Evolutionary conservation across 2,113 vertebrate species (phyloP), one percentile per base, ranked within the genome.

Genomic region (Diglossa brunneiventris): DNA sequence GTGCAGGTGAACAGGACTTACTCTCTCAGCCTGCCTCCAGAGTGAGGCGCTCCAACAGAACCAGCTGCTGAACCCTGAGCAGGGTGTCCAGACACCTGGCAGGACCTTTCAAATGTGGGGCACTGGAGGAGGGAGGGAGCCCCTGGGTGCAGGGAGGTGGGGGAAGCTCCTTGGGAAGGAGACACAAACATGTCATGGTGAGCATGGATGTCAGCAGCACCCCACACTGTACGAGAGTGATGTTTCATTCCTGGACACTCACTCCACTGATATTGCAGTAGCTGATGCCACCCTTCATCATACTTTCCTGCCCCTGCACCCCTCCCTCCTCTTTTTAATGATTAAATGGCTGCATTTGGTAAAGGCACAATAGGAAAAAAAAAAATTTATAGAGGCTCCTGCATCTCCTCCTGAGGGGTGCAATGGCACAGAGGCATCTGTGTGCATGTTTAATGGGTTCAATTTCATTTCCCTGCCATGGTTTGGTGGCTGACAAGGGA

Each of bases 381-480:
- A 78, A 74, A 73, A 56, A 79, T 68, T 89, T 85, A 91, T 83
- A 78, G 87, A 47, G 13, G 28, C 46, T 91, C 35, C 74, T 63
- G 63, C 77, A 11, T 88, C 62, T 61, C 15, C 44, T 91, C 55
- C 66, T 26, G 64, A 82, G 94, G 2, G 7, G 77, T 66, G 53
- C 94, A 91, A 67, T 2, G 59, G 82, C 88, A 77, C 84, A 61
- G 78, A 92, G 70, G 92, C 89, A 81, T 96, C 93, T 92, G 92
- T 58, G 84, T 30, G 55, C 31, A 42, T 92, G 93, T 96, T 97
- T 97, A 97, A 97, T 96, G 92, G 83, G 90, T 85, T 95, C 93
- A 94, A 96, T 97, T 97, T 97, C 96, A 95, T 96, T 84, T 96
- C 96, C 67, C 59, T 90, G 90, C 91, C 66, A 88, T 89, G 69